Conservation (phyloP, 2,797 vertebrate genomes). For the Sarcoramphus papa region DNA sequence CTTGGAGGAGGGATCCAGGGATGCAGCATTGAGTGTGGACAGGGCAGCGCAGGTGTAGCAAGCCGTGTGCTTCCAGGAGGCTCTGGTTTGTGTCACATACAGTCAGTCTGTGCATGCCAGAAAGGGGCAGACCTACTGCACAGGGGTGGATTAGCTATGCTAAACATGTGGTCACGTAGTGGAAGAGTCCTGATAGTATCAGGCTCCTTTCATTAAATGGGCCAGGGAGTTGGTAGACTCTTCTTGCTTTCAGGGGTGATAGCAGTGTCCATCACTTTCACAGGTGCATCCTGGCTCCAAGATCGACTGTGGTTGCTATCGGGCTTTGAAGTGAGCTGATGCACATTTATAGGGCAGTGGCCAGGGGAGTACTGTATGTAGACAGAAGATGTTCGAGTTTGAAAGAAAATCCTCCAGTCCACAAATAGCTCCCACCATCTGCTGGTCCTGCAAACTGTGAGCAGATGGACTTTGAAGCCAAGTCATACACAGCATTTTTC, state of each 20-base stretch:
- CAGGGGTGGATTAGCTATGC: neutral
- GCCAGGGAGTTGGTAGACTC: neutral
- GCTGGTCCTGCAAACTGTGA: neutral
- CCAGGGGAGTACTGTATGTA: neutral
- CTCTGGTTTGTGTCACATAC: neutral
- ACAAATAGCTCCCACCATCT: neutral
- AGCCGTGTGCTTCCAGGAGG: neutral
- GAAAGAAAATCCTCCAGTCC: neutral
- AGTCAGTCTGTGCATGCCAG: neutral
- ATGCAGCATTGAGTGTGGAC: accelerated
- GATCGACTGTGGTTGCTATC: accelerated
- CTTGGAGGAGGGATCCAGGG: neutral
- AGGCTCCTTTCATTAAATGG: neutral
- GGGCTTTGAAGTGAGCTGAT: neutral
- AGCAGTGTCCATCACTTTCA: neutral
- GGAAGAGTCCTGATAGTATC: neutral
- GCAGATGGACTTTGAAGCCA: neutral
- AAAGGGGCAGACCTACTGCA: neutral
- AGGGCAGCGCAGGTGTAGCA: neutral
- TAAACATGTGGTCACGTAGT: neutral
- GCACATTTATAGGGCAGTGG: neutral
- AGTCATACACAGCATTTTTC: neutral
- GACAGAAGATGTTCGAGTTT: neutral
- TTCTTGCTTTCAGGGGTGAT: neutral
- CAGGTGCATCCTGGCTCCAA: neutral